Percentiles rank a stretch among this genome's conserved stretches.
These are phyloP conservation scores for Conus betulinus DNA, from an alignment of 1,140 invertebrate species.

Conservation along the genomic window DNA sequence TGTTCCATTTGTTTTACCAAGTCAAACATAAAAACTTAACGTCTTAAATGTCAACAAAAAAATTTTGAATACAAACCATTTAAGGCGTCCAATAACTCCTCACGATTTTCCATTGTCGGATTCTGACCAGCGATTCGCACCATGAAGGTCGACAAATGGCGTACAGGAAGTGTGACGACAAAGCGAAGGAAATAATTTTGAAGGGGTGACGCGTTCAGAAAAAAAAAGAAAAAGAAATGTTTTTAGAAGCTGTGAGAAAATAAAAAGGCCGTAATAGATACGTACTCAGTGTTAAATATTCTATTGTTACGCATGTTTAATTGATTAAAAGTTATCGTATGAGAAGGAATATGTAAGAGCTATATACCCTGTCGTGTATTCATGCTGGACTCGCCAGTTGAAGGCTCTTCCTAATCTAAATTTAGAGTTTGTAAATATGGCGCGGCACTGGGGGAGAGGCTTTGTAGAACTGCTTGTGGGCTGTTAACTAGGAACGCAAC, in stretches of 20 bases:
- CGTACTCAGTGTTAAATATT: too few species aligned
- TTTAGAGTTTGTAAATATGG: slow-evolving; percentile 34
- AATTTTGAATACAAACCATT: slow-evolving; percentile 54
- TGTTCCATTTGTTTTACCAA: not conserved
- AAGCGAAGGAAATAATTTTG: not conserved
- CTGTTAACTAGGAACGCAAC: not conserved
- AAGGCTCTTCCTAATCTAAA: slow-evolving; percentile 24
- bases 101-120: slow-evolving; percentile 70
- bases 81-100: slow-evolving; percentile 69
- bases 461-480: not conserved
- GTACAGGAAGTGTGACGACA: slow-evolving; percentile 61
- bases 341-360: too few species aligned
- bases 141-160: slow-evolving; percentile 61
- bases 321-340: too few species aligned
- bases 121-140: slow-evolving; percentile 43
- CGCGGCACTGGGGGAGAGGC: slow-evolving; percentile 16
- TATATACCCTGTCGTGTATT: not conserved
- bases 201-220: not conserved
- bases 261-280: too few species aligned
- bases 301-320: too few species aligned
- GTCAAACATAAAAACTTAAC: not conserved
- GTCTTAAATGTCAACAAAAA: not conserved
- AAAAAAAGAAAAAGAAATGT: too few species aligned
- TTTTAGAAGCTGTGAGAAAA: too few species aligned
- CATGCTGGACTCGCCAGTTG: slow-evolving; percentile 11